Evolutionary conservation across 2,113 vertebrate genomes (phyloP).

Genomic region (Diadophis punctatus): DNA sequence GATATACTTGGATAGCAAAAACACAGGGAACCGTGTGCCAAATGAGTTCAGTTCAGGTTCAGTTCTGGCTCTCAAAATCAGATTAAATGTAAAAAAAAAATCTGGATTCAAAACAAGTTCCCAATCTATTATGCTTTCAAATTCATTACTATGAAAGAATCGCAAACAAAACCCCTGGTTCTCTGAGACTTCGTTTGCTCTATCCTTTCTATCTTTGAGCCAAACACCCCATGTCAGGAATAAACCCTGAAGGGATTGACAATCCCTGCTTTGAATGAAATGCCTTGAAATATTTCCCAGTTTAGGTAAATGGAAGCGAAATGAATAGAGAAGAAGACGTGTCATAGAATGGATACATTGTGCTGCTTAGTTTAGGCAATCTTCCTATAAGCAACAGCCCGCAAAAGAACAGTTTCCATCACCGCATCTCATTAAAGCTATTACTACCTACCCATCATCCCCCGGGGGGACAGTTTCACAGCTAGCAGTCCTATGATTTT

Average conservation of each 20-base stretch:
- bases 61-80: not conserved
- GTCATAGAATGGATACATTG: not conserved
- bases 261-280: not conserved
- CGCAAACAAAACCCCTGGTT: not conserved
- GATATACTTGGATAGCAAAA: not conserved
- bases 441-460: not conserved
- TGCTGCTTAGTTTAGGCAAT: not conserved
- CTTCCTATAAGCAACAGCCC: not conserved
- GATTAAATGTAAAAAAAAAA: not conserved
- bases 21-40: not conserved
- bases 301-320: not conserved
- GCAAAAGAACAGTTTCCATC: not conserved
- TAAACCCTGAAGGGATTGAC: not conserved
- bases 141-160: not conserved
- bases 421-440: not conserved
- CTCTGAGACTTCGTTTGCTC: not conserved
- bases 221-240: not conserved
- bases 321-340: not conserved
- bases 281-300: not conserved
- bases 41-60: not conserved
- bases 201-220: not conserved
- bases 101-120: not conserved
- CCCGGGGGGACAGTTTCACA: not conserved
- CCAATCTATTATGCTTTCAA: not conserved
- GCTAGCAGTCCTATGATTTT: not conserved